Conservation (phyloP, 2,113 vertebrate species). For the Heliornis fulica region DNA sequence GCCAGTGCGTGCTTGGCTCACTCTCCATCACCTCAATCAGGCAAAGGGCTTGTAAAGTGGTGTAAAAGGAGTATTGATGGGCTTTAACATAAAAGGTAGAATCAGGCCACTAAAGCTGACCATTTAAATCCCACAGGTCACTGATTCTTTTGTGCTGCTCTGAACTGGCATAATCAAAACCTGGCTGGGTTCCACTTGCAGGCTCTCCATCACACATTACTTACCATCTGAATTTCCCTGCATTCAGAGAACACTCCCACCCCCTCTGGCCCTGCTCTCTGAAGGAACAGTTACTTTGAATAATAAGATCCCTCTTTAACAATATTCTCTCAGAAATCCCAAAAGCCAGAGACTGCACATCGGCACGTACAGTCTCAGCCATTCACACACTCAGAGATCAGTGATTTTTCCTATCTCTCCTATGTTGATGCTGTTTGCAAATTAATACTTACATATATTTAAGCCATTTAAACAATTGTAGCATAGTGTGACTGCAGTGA, state of each 20-base stretch:
- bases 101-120: conserved; percentile 24
- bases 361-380: not conserved
- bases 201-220: not conserved
- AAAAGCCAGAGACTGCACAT: not conserved
- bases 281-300: conserved; percentile 7
- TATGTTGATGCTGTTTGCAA: not conserved
- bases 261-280: not conserved
- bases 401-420: not conserved
- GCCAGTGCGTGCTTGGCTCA: not conserved
- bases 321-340: conserved; percentile 40
- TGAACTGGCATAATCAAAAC: conserved; percentile 58
- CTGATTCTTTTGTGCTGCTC: conserved; percentile 40
- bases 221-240: conserved; percentile 26
- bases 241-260: conserved; percentile 6
- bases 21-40: not conserved
- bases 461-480: not conserved
- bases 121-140: conserved; percentile 46
- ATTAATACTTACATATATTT: not conserved
- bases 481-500: not conserved
- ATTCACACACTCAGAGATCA: not conserved
- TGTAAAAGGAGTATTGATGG: not conserved
- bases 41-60: conserved; percentile 3
- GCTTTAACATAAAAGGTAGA: conserved; percentile 40
- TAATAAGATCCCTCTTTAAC: not conserved
- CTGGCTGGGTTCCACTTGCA: conserved; percentile 12